Evolutionary conservation across 2,888 invertebrate species (phyloP).

Genomic region (Drosophila hamatofila): DNA sequence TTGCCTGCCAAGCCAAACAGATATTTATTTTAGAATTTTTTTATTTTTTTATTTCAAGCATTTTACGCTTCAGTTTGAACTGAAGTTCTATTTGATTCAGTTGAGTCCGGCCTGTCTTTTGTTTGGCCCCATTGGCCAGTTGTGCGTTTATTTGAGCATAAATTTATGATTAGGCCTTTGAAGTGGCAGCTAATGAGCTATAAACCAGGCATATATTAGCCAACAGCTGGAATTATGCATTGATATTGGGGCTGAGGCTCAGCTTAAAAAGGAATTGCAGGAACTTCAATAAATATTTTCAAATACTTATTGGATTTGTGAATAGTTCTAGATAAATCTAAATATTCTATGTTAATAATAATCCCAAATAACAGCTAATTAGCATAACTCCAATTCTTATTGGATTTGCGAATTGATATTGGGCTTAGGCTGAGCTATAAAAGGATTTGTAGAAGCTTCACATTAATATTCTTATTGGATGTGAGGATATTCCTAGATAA

Average conservation of each 20-base stretch:
- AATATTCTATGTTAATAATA: background rate
- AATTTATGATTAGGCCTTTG: conserved; percentile 59
- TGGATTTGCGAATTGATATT: no score
- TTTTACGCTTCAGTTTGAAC: conserved; percentile 67
- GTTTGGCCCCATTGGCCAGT: conserved; percentile 65
- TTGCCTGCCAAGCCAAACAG: conserved; percentile 45
- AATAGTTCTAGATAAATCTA: background rate
- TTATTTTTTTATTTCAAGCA: conserved; percentile 39
- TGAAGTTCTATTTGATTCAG: conserved; percentile 74
- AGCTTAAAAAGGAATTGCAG: background rate
- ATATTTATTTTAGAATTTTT: conserved; percentile 71
- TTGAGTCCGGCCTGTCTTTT: conserved; percentile 23
- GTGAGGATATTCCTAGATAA: no score
- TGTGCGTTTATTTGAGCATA: conserved; percentile 66
- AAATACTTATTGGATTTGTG: background rate
- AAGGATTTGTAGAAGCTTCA: background rate
- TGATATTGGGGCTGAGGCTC: background rate
- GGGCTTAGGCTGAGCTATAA: background rate
- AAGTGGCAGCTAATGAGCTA: conserved; percentile 36
- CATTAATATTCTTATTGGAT: background rate
- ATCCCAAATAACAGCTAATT: no score
- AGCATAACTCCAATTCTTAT: no score
- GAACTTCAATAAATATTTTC: background rate
- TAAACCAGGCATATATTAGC: background rate
- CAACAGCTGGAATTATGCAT: conserved; percentile 6